Percentiles rank a stretch among this genome's conserved stretches.
Evolutionary conservation across 2,888 invertebrate genomes (phyloP).

Genomic region (Globia sparganii): DNA sequence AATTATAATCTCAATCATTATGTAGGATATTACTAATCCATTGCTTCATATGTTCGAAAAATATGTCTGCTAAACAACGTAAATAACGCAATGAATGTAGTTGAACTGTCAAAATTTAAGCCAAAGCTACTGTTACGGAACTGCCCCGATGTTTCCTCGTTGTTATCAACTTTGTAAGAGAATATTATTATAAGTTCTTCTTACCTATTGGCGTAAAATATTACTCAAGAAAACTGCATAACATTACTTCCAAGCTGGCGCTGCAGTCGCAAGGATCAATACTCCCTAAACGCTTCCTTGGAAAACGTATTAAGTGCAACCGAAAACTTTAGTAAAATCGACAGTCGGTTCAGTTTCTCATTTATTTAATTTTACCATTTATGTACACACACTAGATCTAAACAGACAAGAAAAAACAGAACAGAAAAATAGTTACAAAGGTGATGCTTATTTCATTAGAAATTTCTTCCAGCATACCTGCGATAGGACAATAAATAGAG

Average conservation of each 20-base stretch:
- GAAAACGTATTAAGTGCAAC: neutral
- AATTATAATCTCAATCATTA: neutral
- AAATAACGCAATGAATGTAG: neutral
- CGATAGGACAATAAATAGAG: no score
- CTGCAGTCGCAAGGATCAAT: slow-evolving; percentile 23
- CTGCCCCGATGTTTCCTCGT: neutral
- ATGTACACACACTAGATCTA: no score
- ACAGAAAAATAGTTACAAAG: no score
- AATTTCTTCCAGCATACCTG: no score
- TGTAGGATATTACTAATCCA: neutral
- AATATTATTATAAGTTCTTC: neutral
- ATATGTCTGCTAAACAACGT: neutral
- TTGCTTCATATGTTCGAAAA: neutral
- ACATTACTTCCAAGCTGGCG: slow-evolving; percentile 3
- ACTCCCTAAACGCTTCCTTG: neutral
- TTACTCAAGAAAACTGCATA: slow-evolving; percentile 37
- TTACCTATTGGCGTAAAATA: neutral
- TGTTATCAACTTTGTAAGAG: neutral
- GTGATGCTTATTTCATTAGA: no score
- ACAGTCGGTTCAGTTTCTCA: no score
- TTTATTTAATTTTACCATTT: no score
- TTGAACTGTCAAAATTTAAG: neutral
- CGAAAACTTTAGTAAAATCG: neutral
- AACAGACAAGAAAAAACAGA: no score
- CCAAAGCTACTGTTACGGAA: neutral